Base-by-base conservation (phyloP, 2,113 vertebrate genomes). In the Psittacara wagleri region DNA sequence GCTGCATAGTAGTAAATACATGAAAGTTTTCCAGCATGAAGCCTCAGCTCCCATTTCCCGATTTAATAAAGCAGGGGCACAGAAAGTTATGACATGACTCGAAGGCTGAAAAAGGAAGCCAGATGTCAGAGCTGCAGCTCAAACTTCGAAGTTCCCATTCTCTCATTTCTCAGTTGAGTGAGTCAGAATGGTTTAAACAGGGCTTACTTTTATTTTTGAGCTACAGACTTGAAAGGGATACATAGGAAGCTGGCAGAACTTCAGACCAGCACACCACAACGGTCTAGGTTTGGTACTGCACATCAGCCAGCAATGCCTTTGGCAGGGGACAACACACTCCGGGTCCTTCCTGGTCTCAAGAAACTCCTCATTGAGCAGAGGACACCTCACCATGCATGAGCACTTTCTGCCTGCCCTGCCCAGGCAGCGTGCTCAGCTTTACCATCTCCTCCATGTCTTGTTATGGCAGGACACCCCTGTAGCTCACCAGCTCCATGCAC, bases 101-200 rank as follows among this genome's bases (percentile, higher is more conserved):
- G 27, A 63, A 63, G 48, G 87, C 54, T 52, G 35, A 92, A 88
- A 92, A 83, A 57, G 92, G 92, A 94, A 95, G 70, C 23, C 66
- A 89, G 39, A 68, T 82, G 49, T 59, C 57, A 52, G 70, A 88
- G 67, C 44, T 2, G 15, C 52, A 83, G 76, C 61, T 5, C 3
- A 51, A 70, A 69, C 73, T 74, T 62, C 3, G 0, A 8, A 90
- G 90, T 83, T 95, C 87, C 93, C n/a, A 17, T 67, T 75, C 92
- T 68, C 31, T 76, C 3, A 4, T 74, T 81, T 72, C 83, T 79
- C 54, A 46, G 67, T 6, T 22, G 35, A 49, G 63, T 8, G 37
- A 86, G 59, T 63, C 75, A 94, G 59, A 77, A 49, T 1, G 7
- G 39, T 2, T 83, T 13, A 6, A 5, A 43, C 27, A 43, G 51